Evolutionary conservation across 2,888 invertebrate genomes (phyloP), one percentile per base, ranked within the genome.

Genomic region (Orchestes rusci): DNA sequence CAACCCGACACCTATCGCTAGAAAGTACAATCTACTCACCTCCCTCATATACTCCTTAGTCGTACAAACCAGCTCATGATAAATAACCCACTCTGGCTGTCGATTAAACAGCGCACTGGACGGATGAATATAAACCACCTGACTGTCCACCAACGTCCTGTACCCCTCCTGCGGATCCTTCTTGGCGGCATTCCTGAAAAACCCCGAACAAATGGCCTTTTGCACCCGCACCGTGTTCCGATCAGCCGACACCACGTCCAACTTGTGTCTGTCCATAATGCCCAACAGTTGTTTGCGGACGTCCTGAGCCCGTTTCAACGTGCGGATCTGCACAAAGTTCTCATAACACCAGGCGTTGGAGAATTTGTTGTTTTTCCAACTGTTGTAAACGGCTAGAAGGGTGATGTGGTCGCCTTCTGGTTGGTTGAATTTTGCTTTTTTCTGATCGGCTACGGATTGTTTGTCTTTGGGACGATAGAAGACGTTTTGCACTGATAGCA

Each of bases 341-440:
- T 99, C 97, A 62, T 95, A 97, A 67, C 99, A 99, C 99, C 99
- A 99, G 0, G 95, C 93, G 66, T 93, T 94, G 0, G 94, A 94
- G 68, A 97, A 97, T 70, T 97, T 96, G 65, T 97, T 97, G 65
- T 96, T 96, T 61, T 93, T 88, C 99, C 99, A 99, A 37, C 96
- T 94, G 66, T 99, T 99, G 66, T 95, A 99, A 3, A 99, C 99
- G 0, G 97, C 93, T n/a, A 99, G 69, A 16, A 99, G 70, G 0
- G 99, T 99, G 30, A 99, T 71, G 70, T 99, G 99, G 68, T 99
- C 99, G 1, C 99, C 99, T 67, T 99, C 99, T 0, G 93, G 78
- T 68, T 99, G 99, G 70, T 99, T 97, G 67, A 99, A 99, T 70
- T 97, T 97, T 0, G 97, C 96, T 63, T 99, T 99, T 68, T 96